Conservation (phyloP, 1,140 invertebrate species). For the Drosophila parabipectinata region DNA sequence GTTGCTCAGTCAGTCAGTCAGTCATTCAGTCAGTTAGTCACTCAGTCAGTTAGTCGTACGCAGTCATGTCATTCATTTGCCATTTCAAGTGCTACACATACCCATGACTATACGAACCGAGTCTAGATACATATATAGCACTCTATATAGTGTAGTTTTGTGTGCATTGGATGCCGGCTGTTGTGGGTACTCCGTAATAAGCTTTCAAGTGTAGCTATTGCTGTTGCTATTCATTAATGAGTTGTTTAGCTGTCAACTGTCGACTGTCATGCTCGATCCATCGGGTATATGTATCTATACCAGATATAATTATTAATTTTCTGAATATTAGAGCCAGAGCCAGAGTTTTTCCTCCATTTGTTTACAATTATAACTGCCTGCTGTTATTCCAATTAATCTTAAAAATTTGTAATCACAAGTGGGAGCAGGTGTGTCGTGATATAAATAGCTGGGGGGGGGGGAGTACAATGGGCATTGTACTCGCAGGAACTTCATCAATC, state of each 20-base stretch:
- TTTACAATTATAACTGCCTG: constrained; percentile 42
- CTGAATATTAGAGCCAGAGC: too few relatives aligned
- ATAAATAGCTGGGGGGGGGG: not conserved
- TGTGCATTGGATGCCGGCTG: constrained; percentile 37
- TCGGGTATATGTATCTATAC: constrained; percentile 32
- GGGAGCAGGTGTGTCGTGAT: constrained; percentile 47
- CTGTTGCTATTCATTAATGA: constrained; percentile 71
- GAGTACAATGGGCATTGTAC: constrained; percentile 1
- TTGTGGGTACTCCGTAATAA: constrained; percentile 63
- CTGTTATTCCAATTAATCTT: constrained; percentile 58
- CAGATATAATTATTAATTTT: constrained; percentile 38
- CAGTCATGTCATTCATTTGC: constrained; percentile 78
- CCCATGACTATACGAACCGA: constrained; percentile 43
- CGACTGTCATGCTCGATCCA: constrained; percentile 64
- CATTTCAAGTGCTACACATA: constrained; percentile 77
- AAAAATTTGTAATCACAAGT: constrained; percentile 52
- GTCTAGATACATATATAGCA: not conserved
- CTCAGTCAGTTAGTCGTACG: constrained; percentile 47
- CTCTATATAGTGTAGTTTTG: constrained; percentile 28
- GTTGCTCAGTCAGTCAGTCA: constrained; percentile 7
- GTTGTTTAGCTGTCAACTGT: constrained; percentile 73
- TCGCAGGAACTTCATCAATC: constrained; percentile 72
- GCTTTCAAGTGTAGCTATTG: constrained; percentile 66
- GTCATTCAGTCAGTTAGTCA: constrained; percentile 23
- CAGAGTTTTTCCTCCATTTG: constrained; percentile 14